Conservation (phyloP, 2,888 invertebrate genomes). For the Eurytoma californica region DNA sequence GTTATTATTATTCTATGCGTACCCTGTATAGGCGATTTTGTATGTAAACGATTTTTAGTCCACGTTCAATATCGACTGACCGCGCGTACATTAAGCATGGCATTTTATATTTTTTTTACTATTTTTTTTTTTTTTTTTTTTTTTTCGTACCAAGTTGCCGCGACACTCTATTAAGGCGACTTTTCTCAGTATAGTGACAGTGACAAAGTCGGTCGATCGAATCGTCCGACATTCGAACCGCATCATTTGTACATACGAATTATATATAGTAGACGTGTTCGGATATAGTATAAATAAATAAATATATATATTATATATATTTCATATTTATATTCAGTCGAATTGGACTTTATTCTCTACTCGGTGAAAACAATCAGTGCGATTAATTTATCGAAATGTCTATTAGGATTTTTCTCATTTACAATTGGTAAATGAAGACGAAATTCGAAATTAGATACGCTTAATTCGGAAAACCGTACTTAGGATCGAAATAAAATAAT, state of each 20-base stretch:
- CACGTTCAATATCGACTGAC: slow-evolving; percentile 25
- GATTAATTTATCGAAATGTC: neutral
- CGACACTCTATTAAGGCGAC: neutral
- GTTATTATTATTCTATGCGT: slow-evolving; percentile 30
- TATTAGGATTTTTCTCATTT: slow-evolving; percentile 40
- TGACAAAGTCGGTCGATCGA: slow-evolving; percentile 39
- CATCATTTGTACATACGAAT: slow-evolving; percentile 50
- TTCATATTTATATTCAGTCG: slow-evolving; percentile 47
- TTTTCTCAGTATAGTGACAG: slow-evolving; percentile 8
- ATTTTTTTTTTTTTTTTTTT: neutral
- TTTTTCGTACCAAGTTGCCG: neutral
- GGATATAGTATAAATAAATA: slow-evolving; percentile 29
- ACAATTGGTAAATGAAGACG: slow-evolving; percentile 33
- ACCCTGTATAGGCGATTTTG: slow-evolving; percentile 43
- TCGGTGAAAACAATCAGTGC: neutral
- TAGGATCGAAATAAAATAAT: neutral
- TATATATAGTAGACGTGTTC: slow-evolving; percentile 49
- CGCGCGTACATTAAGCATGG: slow-evolving; percentile 23
- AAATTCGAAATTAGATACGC: slow-evolving; percentile 19
- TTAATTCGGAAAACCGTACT: neutral
- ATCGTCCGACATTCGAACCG: slow-evolving; percentile 43
- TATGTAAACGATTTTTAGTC: slow-evolving; percentile 41
- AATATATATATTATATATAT: slow-evolving; percentile 51
- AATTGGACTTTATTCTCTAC: neutral
- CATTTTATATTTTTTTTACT: too few species aligned